Conservation (phyloP, 2,888 invertebrate genomes). For the Mechanitis messenoides region DNA sequence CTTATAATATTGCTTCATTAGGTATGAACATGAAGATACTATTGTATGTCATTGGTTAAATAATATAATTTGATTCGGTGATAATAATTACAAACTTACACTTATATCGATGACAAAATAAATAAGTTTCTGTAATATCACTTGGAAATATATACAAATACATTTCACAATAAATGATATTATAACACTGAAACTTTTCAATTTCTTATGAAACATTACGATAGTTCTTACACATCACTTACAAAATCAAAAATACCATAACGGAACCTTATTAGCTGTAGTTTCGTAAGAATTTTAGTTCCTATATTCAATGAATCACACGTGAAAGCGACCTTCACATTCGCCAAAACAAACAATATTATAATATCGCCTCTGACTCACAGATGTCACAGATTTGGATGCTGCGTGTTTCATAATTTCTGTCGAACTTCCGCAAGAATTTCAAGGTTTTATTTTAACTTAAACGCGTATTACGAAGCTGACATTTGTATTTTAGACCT, state of each 20-base stretch:
- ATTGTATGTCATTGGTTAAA: no score
- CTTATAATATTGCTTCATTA: no score
- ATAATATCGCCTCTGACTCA: conserved; percentile 30
- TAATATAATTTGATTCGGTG: no score
- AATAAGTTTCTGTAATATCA: no score
- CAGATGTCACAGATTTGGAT: conserved; percentile 26
- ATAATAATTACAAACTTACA: no score
- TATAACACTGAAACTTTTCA: no score
- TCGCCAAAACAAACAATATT: conserved; percentile 33
- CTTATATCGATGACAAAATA: no score
- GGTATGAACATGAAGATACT: no score
- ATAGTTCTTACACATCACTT: neutral
- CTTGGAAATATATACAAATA: no score
- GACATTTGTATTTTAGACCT: neutral
- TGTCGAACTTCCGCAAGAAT: conserved; percentile 11
- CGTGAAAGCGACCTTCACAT: conserved; percentile 62
- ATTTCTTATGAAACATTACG: no score
- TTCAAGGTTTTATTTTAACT: conserved; percentile 3
- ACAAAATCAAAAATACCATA: conserved; percentile 7
- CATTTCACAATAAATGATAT: no score
- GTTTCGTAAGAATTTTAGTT: conserved; percentile 23
- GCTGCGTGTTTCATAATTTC: conserved; percentile 14
- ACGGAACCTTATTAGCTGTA: conserved; percentile 10
- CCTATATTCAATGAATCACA: conserved; percentile 44
- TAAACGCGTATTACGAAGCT: neutral